phyloP scores from a whole-genome alignment of 2,888 invertebrate species.

The Drosophila recens region DNA sequence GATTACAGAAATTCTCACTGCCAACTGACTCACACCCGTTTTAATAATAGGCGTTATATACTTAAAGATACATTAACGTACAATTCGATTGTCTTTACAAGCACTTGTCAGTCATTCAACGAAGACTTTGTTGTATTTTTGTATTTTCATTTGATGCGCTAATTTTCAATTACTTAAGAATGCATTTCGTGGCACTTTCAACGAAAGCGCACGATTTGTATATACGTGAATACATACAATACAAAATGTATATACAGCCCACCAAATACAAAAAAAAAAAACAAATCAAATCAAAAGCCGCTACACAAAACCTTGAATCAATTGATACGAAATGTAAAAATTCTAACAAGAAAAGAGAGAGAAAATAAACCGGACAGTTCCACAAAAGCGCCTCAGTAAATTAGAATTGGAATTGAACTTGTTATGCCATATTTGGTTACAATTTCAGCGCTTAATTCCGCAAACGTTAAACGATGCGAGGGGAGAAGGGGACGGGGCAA shows the following conservation, averaged over 20 bases:
- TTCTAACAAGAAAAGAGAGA: slow-evolving; percentile 46
- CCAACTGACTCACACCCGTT: neutral
- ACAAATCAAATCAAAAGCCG: slow-evolving; percentile 69
- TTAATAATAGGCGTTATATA: neutral
- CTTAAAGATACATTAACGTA: neutral
- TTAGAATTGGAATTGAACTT: slow-evolving; percentile 78
- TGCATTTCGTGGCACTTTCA: slow-evolving; percentile 70
- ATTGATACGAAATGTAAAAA: slow-evolving; percentile 77
- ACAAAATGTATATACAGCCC: slow-evolving; percentile 13
- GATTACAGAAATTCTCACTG: neutral
- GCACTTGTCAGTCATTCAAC: slow-evolving; percentile 10
- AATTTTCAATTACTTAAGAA: slow-evolving; percentile 75
- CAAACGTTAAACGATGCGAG: slow-evolving; percentile 70
- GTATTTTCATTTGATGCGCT: slow-evolving; percentile 41
- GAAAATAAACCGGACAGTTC: slow-evolving; percentile 45
- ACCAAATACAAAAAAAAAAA: slow-evolving; percentile 25
- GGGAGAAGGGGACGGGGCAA: neutral
- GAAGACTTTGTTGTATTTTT: slow-evolving; percentile 9
- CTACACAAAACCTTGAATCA: slow-evolving; percentile 76
- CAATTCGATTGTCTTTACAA: neutral
- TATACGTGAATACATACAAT: slow-evolving; percentile 36
- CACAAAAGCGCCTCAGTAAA: slow-evolving; percentile 63
- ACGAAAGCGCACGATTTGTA: slow-evolving; percentile 71
- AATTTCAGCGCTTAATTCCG: slow-evolving; percentile 81
- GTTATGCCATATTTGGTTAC: slow-evolving; percentile 79